Evolutionary conservation across 2,888 invertebrate species (phyloP).

Genomic region (Oligia fasciuncula): DNA sequence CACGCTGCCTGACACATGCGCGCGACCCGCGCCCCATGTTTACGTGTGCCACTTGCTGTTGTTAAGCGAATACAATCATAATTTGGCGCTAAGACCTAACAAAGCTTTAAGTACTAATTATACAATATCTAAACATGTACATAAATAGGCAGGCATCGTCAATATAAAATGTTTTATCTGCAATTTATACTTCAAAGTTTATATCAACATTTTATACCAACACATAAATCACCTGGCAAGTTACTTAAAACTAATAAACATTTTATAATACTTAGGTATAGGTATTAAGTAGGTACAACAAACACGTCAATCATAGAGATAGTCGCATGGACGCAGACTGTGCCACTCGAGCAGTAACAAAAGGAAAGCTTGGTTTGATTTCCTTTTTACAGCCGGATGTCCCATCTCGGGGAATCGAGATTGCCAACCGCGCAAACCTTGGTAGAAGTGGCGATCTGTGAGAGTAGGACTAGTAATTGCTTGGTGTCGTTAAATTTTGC

Average conservation of each 20-base stretch:
- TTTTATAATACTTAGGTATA: constrained; percentile 33
- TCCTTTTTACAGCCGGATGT: constrained; percentile 77
- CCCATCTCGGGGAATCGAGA: constrained; percentile 67
- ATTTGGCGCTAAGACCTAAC: constrained; percentile 37
- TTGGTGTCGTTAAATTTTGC: constrained; percentile 73
- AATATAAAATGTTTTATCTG: constrained; percentile 27
- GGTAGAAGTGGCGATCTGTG: constrained; percentile 66
- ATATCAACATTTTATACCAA: constrained; percentile 38
- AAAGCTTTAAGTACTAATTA: constrained; percentile 10
- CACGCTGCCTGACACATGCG: constrained; percentile 40
- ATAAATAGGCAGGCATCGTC: constrained; percentile 7
- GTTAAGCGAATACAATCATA: constrained; percentile 37
- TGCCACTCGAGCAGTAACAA: constrained; percentile 60
- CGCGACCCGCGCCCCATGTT: constrained; percentile 40
- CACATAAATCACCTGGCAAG: constrained; percentile 41
- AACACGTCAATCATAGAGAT: constrained; percentile 76
- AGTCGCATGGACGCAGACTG: constrained; percentile 41
- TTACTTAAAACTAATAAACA: constrained; percentile 47
- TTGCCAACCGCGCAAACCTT: constrained; percentile 69
- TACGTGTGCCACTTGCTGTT: constrained; percentile 47
- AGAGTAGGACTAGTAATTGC: constrained; percentile 70
- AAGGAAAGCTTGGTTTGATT: constrained; percentile 71
- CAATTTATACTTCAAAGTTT: constrained; percentile 18
- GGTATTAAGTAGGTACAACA: constrained; percentile 69
- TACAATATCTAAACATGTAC: constrained; percentile 1